Evolutionary conservation across 2,797 vertebrate genomes (phyloP), one percentile per base, ranked within the genome.

Genomic region (Mustela erminea): DNA sequence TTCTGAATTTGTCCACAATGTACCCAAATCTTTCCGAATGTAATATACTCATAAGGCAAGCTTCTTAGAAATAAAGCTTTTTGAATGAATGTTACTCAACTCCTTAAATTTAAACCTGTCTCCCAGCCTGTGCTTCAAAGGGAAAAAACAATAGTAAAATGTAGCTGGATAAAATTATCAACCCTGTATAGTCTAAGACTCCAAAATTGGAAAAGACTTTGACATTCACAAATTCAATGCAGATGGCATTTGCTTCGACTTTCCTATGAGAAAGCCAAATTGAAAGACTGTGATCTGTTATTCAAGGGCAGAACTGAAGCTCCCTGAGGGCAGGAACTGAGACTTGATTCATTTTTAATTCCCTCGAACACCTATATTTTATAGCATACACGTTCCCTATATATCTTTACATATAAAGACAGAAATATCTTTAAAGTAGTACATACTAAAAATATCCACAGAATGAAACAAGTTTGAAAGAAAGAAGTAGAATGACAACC

Each of bases 151-250:
- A 60, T 49, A 95, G 58, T 38, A 75, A 97, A 92, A 87, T 70
- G 41, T 87, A 77, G 27, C 90, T 97, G 84, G 70, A 88, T 96
- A 89, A 90, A 97, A 95, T 97, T 92, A 93, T 35, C 66, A 95
- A 25, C 62, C 46, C 62, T 92, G 12, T 60, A n/a, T 68, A 95
- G 93, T 90, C 88, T 87, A 82, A 97, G 66, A 90, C 70, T 92
- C 83, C 56, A 72, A 84, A 97, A 89, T 38, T 96, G 70, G 86
- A 74, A 83, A 87, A 90, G 77, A 87, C 87, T 96, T 97, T 97
- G 94, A 96, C 87, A 68, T 89, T 95, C 27, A 93, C 54, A 98
- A 98, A 97, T 94, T 93, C 75, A 89, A 27, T 29, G 56, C 95
- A 97, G 93, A 96, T 96, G 90, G 60, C 46, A 95, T 46, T 93